Evolutionary conservation across 2,797 vertebrate species (phyloP), one percentile per base, ranked within the genome.

Genomic region (Furcifer pardalis): DNA sequence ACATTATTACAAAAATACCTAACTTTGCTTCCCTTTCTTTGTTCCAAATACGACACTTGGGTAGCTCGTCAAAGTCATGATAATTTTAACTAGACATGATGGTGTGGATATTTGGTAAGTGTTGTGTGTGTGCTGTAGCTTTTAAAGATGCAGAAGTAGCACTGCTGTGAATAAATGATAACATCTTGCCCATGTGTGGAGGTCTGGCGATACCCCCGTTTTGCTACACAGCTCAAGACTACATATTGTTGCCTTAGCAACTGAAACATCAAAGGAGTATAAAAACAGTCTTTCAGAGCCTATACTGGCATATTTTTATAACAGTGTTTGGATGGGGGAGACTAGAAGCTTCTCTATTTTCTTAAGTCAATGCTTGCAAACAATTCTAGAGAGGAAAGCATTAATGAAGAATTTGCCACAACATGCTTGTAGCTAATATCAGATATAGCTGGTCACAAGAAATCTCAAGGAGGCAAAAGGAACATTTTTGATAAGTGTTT

Each of bases 231-330:
- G 85, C 80, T 89, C 0, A 77, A 78, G 85, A 82, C 90, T 85
- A 73, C 30, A 77, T 68, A 81, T 63, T 46, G 93, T 94, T 90
- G 87, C 93, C 91, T 87, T 91, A 87, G 93, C 91, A 94, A 94
- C 93, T 8, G n/a, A 42, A 21, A 79, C 78, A 84, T 84, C 81
- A 82, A 82, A 90, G 82, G 44, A n/a, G 0, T 0, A 68, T 77
- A 72, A 44, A 84, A 32, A 79, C 73, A 59, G 46, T 52, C 83
- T 83, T 75, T 17, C 56, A 79, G 75, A 79, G 59, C 63, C 76
- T 68, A 59, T 65, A 72, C 13, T 69, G 56, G 82, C 82, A 37
- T 32, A 66, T 65, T 68, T 84, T 84, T 81, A 79, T 37, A 86
- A 72, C 30, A 71, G 65, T 44, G 74, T 81, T 74, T 62, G 4